Evolutionary conservation across 2,797 vertebrate genomes (phyloP).

Genomic region (Liparis tanakae): DNA sequence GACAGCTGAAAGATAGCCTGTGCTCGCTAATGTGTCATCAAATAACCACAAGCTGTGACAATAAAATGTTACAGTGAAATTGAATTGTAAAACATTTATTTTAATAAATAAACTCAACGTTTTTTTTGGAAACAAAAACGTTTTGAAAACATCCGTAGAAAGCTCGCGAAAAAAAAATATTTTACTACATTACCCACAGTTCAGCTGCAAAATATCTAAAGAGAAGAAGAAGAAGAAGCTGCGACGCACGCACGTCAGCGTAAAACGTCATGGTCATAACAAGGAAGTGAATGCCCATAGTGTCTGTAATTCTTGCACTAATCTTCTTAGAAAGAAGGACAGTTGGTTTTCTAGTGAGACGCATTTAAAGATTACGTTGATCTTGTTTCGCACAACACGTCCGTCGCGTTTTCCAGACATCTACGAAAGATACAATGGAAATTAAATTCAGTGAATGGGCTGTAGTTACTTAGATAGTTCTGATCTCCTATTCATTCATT

Average conservation of each 20-base stretch:
- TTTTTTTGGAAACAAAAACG: not conserved
- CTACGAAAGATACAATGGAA: slow-evolving; percentile 2
- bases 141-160: not conserved
- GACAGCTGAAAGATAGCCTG: slow-evolving; percentile 52
- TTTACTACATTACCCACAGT: slow-evolving; percentile 78
- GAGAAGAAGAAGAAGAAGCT: not conserved
- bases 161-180: not conserved
- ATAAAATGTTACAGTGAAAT: not conserved
- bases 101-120: rapidly evolving
- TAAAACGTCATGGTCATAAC: slow-evolving; percentile 65
- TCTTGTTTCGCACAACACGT: slow-evolving; percentile 28
- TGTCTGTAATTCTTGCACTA: slow-evolving; percentile 63
- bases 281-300: slow-evolving; percentile 73
- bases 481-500: slow-evolving; percentile 49
- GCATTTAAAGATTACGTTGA: slow-evolving; percentile 44
- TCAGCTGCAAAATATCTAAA: not conserved
- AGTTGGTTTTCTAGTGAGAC: slow-evolving; percentile 48
- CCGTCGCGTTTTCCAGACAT: slow-evolving; percentile 4
- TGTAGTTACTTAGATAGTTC: not conserved
- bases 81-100: not conserved
- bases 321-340: slow-evolving; percentile 69
- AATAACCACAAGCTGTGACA: not conserved
- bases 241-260: slow-evolving; percentile 21
- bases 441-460: slow-evolving; percentile 22
- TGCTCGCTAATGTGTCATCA: slow-evolving; percentile 19